These are phyloP conservation scores for Heliconius cydno DNA, from an alignment of 2,888 invertebrate genomes.

Conservation along the genomic window DNA sequence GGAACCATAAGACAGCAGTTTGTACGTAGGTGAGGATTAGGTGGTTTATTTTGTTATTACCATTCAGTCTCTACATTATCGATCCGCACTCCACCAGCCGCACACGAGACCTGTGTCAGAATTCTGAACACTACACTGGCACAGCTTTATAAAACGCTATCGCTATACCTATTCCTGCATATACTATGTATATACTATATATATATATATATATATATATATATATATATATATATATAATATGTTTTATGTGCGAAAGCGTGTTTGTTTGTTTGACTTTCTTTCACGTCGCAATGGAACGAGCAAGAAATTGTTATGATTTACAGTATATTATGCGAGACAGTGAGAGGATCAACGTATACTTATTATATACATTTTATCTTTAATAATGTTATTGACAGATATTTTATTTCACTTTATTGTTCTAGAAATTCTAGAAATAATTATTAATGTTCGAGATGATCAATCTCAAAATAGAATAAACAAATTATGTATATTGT, in stretches of 20 bases:
- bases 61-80: constrained; percentile 13
- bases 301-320: constrained; percentile 15
- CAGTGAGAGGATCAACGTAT: constrained; percentile 7
- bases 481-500: neutral
- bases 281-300: constrained; percentile 8
- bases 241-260: neutral
- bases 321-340: constrained; percentile 4
- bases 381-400: constrained; percentile 6
- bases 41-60: constrained; percentile 21
- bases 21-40: constrained; percentile 21
- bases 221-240: too few species aligned
- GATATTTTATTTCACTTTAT: neutral
- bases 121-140: neutral
- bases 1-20: constrained; percentile 14
- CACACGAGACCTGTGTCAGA: constrained; percentile 17
- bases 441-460: neutral
- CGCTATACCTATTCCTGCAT: neutral
- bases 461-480: neutral
- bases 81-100: constrained; percentile 12
- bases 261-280: constrained; percentile 20
- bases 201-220: too few species aligned
- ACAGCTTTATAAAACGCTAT: neutral
- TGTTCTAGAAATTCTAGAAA: neutral
- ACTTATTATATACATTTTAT: neutral
- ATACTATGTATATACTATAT: neutral